Evolutionary conservation across 2,888 invertebrate genomes (phyloP), one percentile per base, ranked within the genome.

Genomic region (Synergus umbraculus): DNA sequence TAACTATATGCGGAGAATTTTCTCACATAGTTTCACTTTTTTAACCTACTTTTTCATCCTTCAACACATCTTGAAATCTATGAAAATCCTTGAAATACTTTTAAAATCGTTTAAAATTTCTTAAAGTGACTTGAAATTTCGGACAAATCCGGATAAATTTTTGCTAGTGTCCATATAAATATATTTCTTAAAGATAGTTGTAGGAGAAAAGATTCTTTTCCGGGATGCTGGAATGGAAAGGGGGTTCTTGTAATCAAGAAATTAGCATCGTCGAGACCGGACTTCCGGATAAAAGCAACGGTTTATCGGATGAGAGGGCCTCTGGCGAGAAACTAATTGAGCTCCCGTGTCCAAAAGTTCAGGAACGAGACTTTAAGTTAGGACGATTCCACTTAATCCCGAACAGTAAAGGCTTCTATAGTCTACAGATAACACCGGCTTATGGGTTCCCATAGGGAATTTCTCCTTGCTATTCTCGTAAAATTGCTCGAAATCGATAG

Each of bases 321-420:
- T 65, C 65, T 41, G n/a, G 43, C 43, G 65, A 65, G 65, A 65
- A 65, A 41, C 65, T 65, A 65, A 65, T 65, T 65, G 65, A 65
- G 41, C 65, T 43, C 9, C 41, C 41, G n/a, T 65, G 65, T 65
- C 65, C 65, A 65, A 43, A 65, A 65, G 65, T 65, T 65, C n/a
- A 41, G 15, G 43, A 64, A 15, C 37, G 15, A 65, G 41, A 43
- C 43, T 9, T 65, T 0, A 65, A 65, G 65, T 65, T 65, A 65
- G 65, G n/a, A 41, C 41, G 65, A 37, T 65, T 65, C 65, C 37
- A 37, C n/a, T 41, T 65, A 65, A 65, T 37, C 65, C 65, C 13
- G 43, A 43, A n/a, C 7, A 64, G 64, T 37, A 15, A 64, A 37
- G 29, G 37, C 64, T 15, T 64, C 18, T 64, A 15, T 64, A 37